phyloP scores from a whole-genome alignment of 2,113 vertebrate genomes.

The Oncorhynchus gorbuscha region DNA sequence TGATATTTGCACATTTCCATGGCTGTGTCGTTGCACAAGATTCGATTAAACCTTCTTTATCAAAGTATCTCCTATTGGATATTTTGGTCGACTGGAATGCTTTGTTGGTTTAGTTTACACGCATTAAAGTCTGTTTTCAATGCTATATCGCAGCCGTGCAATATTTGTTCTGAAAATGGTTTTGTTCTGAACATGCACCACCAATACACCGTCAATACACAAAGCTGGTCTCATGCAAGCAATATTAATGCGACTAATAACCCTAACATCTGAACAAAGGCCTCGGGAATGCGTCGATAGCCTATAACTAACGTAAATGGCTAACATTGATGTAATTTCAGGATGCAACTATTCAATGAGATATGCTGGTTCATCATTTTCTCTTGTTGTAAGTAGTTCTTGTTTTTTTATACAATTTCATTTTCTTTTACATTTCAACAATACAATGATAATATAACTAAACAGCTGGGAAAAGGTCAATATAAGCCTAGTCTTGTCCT shows the following conservation, averaged over 20 bases:
- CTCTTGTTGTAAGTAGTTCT: neutral
- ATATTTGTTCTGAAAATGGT: no score
- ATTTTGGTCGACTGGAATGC: neutral
- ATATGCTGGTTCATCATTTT: neutral
- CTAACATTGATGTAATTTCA: no score
- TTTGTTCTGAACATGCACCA: no score
- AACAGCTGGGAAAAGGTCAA: neutral
- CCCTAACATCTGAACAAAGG: no score
- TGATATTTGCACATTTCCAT: neutral
- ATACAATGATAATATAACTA: neutral
- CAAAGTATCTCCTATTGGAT: neutral
- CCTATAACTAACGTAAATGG: no score
- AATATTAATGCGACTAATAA: no score
- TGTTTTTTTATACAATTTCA: neutral
- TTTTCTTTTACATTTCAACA: neutral
- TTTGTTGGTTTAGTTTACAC: neutral
- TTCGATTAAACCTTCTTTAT: neutral
- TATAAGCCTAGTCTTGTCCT: neutral
- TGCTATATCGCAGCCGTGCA: no score
- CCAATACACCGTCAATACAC: no score
- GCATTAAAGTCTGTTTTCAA: neutral
- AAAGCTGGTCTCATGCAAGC: no score
- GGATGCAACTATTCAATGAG: no score
- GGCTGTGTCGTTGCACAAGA: neutral
- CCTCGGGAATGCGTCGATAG: no score